Conservation (phyloP, 2,888 invertebrate species). For the Apocheima hispidaria region DNA sequence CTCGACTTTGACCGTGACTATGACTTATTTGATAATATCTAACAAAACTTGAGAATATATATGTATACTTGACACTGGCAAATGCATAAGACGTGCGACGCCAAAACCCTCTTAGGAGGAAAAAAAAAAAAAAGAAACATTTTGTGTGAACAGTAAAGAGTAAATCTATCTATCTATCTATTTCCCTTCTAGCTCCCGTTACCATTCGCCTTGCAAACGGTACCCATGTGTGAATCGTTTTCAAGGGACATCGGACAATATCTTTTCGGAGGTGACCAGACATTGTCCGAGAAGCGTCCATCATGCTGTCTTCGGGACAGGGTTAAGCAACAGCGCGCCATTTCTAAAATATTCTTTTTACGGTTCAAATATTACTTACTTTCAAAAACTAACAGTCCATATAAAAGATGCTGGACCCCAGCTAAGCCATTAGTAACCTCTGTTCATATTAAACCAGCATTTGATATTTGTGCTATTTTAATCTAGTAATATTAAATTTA, state of each 20-base stretch:
- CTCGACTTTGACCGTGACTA: no score
- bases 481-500: constrained; percentile 88
- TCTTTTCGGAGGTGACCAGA: constrained; percentile 70
- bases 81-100: no score
- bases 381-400: no score
- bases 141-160: no score
- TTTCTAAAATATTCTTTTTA: no score
- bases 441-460: constrained; percentile 92
- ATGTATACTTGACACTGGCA: no score
- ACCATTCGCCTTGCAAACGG: constrained; percentile 46
- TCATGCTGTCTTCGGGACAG: constrained; percentile 57
- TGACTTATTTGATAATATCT: no score
- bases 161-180: background rate
- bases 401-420: no score
- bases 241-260: constrained; percentile 63
- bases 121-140: no score
- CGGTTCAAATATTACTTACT: no score
- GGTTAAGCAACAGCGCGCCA: constrained; percentile 49
- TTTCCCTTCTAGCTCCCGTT: background rate
- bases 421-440: constrained; percentile 90
- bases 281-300: constrained; percentile 63
- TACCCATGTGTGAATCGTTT: constrained; percentile 67
- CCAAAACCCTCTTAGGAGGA: no score
- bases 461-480: constrained; percentile 92
- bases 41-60: no score